Base-by-base conservation (phyloP, 2,797 vertebrate species). In the Taenioides sp. region DNA sequence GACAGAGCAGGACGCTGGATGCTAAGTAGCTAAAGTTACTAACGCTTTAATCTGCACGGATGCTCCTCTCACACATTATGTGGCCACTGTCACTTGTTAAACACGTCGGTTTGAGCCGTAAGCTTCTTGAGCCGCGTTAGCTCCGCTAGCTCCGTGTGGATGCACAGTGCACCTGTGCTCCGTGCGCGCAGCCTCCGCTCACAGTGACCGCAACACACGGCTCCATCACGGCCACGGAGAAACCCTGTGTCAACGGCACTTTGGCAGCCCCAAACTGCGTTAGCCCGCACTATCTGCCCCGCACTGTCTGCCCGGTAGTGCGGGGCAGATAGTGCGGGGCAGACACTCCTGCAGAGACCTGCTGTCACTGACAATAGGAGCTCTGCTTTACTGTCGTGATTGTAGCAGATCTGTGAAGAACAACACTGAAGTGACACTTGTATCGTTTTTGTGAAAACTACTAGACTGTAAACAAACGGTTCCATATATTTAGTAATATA, bases 111-210 rank as follows among this genome's bases (percentile, higher is more conserved):
- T 65, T 17, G 5, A 17, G 64, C 60, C 57, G n/a, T 31, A 27
- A 28, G 66, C 70, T 31, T 20, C n/a, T 62, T 11, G 22, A 65
- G 76, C 54, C 65, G 81, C 76, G 58, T 16, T 61, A 70, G 81
- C 77, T 61, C 11, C 7, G 75, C 73, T 58, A 74, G 82, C 73
- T 58, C 37, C 12, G 50, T 58, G 73, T 69, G 68, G 70, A 78
- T 40, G 76, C 70, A 57, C 78, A 71, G 67, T 85, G 84, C 86
- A 91, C 86, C 88, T 89, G 89, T 77, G 76, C 70, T 70, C 47
- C 40, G 40, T 61, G 57, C 71, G 74, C 2, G 14, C 69, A 55
- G 59, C 43, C 74, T 64, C 68, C 67, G 74, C 78, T 80, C 75
- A 72, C 75, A 73, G 69, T 27, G 52, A 69, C 6, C 65, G 78